Percentiles rank a stretch among this genome's conserved stretches.
phyloP scores from a whole-genome alignment of 2,888 invertebrate species.

The Muschampia plurimacula region DNA sequence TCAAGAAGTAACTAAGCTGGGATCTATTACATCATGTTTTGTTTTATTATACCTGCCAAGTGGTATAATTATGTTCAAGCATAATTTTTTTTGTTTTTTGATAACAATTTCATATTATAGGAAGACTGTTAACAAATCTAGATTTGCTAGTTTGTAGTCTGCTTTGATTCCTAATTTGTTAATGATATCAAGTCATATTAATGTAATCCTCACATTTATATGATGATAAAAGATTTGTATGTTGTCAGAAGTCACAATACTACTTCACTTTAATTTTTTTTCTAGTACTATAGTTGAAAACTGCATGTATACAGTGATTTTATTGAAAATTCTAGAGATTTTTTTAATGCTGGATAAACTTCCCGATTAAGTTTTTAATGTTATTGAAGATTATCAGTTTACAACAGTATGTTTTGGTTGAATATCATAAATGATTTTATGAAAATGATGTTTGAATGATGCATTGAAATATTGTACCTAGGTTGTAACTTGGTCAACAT shows the following conservation, averaged over 20 bases:
- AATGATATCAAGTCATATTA: neutral
- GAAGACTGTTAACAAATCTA: slow-evolving; percentile 13
- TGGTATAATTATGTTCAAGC: slow-evolving; percentile 30
- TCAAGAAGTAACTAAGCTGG: slow-evolving; percentile 71
- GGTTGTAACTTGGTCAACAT: neutral
- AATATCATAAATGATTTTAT: neutral
- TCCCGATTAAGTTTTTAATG: slow-evolving; percentile 28
- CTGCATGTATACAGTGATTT: neutral
- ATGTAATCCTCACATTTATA: neutral
- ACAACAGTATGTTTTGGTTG: neutral
- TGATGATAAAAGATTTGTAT: neutral
- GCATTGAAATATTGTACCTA: neutral
- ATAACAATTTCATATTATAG: slow-evolving; percentile 32
- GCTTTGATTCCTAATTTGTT: slow-evolving; percentile 6
- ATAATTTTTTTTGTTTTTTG: slow-evolving; percentile 34
- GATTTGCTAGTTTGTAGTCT: neutral
- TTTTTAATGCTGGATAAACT: slow-evolving; percentile 6
- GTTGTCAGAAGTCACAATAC: neutral
- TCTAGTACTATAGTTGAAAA: neutral
- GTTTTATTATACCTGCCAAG: slow-evolving; percentile 31
- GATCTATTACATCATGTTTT: slow-evolving; percentile 24
- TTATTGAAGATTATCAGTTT: slow-evolving; percentile 9
- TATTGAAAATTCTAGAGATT: neutral
- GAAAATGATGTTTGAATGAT: neutral
- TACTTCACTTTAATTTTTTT: neutral